phyloP scores from a whole-genome alignment of 2,888 invertebrate genomes.

The Chrysomela aeneicollis region DNA sequence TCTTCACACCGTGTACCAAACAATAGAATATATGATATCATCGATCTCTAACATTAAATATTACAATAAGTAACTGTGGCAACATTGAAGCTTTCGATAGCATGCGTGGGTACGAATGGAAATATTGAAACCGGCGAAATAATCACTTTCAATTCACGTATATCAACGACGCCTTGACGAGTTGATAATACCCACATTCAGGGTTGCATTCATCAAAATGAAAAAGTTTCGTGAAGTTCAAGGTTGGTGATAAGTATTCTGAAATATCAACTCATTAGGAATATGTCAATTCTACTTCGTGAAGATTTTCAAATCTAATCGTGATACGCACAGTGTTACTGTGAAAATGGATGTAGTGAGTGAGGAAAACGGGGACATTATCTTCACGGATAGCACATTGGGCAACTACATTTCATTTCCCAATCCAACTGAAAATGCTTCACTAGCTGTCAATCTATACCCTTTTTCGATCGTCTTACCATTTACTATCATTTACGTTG shows the following conservation, averaged over 20 bases:
- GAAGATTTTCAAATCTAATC: background rate
- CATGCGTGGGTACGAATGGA: conserved; percentile 30
- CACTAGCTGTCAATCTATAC: conserved; percentile 49
- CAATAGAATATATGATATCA: no score
- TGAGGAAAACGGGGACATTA: conserved; percentile 2
- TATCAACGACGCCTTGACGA: conserved; percentile 21
- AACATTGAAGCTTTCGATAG: conserved; percentile 28
- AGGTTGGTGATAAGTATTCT: background rate
- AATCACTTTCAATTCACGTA: conserved; percentile 30
- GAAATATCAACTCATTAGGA: background rate
- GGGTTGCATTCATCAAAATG: background rate
- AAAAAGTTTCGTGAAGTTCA: background rate
- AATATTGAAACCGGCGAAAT: conserved; percentile 32
- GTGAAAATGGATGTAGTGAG: conserved; percentile 20
- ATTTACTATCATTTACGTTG: conserved; percentile 75
- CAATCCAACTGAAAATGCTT: background rate
- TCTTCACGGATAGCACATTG: conserved; percentile 15
- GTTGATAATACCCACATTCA: background rate
- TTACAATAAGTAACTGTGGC: conserved; percentile 18
- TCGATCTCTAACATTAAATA: no score
- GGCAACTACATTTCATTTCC: conserved; percentile 9
- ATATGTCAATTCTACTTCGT: background rate
- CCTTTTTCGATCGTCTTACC: conserved; percentile 72
- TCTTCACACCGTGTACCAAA: no score
- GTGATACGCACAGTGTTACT: background rate